Percentiles rank a stretch among this genome's conserved stretches.
phyloP scores from a whole-genome alignment of 2,888 invertebrate genomes.

The Drosophila nr. perissopoda region DNA sequence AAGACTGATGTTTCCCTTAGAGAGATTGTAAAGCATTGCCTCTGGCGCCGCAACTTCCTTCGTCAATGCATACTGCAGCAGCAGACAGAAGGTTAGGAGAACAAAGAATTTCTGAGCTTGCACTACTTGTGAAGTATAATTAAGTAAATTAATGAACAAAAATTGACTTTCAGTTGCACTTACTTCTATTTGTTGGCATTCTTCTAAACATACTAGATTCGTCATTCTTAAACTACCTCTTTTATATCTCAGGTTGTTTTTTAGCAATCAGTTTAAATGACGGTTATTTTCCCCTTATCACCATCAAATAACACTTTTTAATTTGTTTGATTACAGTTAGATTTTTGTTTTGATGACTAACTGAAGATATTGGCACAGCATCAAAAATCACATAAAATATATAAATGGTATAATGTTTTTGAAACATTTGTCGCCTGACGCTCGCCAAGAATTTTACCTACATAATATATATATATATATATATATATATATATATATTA shows the following conservation, averaged over 20 bases:
- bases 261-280: constrained; percentile 16
- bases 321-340: constrained; percentile 30
- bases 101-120: constrained; percentile 4
- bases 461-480: constrained; percentile 10
- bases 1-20: constrained; percentile 51
- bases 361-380: background rate
- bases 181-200: constrained; percentile 29
- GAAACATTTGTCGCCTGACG: constrained; percentile 63
- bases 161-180: background rate
- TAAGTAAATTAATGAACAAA: background rate
- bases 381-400: background rate
- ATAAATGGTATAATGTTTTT: constrained; percentile 1
- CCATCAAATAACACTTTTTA: constrained; percentile 23
- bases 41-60: constrained; percentile 9
- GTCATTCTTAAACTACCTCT: background rate
- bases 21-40: constrained; percentile 4
- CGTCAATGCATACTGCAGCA: constrained; percentile 7
- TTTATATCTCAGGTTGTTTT: constrained; percentile 34
- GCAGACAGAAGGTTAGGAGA: constrained; percentile 1
- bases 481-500: constrained; percentile 12
- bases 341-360: constrained; percentile 8
- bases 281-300: constrained; percentile 27
- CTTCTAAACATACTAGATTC: constrained; percentile 14
- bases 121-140: constrained; percentile 25
- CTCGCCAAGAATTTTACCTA: constrained; percentile 27